Base-by-base conservation (phyloP, 2,113 vertebrate genomes). In the Triplophysa rosa region DNA sequence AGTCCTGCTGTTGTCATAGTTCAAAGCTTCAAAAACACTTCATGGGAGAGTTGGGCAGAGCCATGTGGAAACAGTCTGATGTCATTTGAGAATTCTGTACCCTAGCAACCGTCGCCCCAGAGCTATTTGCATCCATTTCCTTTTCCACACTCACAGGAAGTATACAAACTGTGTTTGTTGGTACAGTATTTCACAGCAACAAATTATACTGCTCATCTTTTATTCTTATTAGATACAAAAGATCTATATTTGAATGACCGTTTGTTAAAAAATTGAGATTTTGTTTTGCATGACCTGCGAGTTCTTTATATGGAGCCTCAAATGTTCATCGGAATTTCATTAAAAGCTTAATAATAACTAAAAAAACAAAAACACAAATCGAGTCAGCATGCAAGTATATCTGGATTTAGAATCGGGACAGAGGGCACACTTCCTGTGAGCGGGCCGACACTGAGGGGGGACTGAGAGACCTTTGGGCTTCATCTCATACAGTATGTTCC, bases 371-470 rank as follows among this genome's bases (percentile, higher is more conserved):
- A 67, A 52, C 49, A 67, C 24, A 59, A 76, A 19, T 61, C 17
- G 29, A 70, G 23, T 23, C 69, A 63, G 76, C 77, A 80, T 73
- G 76, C 26, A 74, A 47, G 42, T 19, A 61, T 40, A 79, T 84
- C 80, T 84, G 71, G 33, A 58, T 81, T 84, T 81, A 83, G 45
- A 29, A 82, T 84, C 78, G 62, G 80, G 56, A 68, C 72, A 80
- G 52, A 69, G 75, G 83, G 66, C 80, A 63, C 58, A 77, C 63
- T 84, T 86, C 85, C 85, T 86, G 78, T 73, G 66, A 64, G 33
- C 45, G 47, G 12, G 64, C 17, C 2, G 56, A 37, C 61, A 80
- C 66, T 67, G 56, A 69, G 58, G 80, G 58, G 80, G 78, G 66
- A 68, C 64, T 6, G 33, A 37, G 11, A 67, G 80, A 80, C 83